Base-by-base conservation (phyloP, 2,797 vertebrate species). In the Rallus crepitans region DNA sequence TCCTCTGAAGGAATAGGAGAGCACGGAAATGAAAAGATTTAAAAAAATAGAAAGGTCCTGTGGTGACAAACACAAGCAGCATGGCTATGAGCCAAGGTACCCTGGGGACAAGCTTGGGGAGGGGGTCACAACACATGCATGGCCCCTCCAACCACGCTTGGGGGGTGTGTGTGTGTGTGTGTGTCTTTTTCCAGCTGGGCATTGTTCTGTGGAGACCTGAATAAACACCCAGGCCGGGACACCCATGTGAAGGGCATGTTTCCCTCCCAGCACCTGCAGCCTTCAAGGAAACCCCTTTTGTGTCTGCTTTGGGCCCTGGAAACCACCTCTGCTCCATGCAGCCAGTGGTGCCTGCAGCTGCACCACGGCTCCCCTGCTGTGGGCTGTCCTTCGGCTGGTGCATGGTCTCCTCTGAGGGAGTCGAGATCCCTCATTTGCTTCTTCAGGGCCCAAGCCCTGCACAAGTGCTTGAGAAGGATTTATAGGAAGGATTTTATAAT, bases 11-110 rank as follows among this genome's bases (percentile, higher is more conserved):
- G 31, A 84, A 78, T 18, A 18, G 31, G 21, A 89, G 76, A 61
- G 39, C n/a, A 72, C 2, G 6, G 76, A 85, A 89, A 85, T 48
- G 13, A 59, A 65, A 92, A 81, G 69, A 53, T 42, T 72, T 12
- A n/a, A 64, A 45, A 50, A 28, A 28, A 33, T 18, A 52, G 39
- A 78, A 85, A 45, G 21, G 14, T 20, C 7, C 57, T 0, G 59
- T 90, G 90, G 86, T 96, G 96, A 97, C 95, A 95, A 94, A 95
- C 73, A 81, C 0, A 16, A 94, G 78, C 91, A 93, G 64, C 73
- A 81, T 94, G 93, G 82, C 87, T 82, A 19, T 53, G 81, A 84
- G 81, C 81, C 66, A 89, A 55, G 55, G 57, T 85, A 71, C 78
- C 82, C 86, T 78, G 86, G 71, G 84, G 92, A 94, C 70, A 19